These are phyloP conservation scores for Oryzias sinensis DNA, from an alignment of 2,797 vertebrate species.

Conservation along the genomic window DNA sequence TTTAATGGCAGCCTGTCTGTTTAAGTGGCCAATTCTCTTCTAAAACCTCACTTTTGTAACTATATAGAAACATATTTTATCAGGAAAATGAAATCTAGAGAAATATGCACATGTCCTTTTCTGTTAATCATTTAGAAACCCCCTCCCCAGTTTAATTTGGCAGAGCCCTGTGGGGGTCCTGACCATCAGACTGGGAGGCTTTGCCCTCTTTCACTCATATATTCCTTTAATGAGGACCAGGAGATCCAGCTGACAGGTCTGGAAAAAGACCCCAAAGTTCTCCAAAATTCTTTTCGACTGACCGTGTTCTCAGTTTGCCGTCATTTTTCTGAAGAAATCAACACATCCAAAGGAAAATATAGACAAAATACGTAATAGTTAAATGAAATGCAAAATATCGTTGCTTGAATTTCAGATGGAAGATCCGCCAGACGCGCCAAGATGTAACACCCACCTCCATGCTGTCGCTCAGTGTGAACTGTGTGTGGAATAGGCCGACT, in stretches of 20 bases:
- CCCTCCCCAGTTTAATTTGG: background rate
- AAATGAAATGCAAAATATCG: constrained; percentile 6
- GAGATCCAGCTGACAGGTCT: constrained; percentile 2
- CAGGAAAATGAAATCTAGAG: too few relatives aligned
- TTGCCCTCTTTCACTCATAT: constrained; percentile 7
- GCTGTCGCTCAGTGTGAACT: background rate
- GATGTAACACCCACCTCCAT: constrained; percentile 19
- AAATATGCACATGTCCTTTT: background rate
- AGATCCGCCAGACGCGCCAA: constrained; percentile 10
- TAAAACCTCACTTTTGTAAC: too few relatives aligned
- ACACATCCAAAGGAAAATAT: background rate
- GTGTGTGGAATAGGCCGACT: background rate
- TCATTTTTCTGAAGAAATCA: background rate
- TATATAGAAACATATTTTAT: too few relatives aligned
- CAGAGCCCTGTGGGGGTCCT: constrained; percentile 1
- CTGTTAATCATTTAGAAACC: constrained; percentile 7
- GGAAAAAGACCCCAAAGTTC: constrained; percentile 1
- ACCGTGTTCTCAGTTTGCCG: background rate
- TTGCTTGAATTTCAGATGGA: constrained; percentile 9
- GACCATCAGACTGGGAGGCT: constrained; percentile 5
- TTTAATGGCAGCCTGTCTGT: background rate
- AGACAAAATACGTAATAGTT: background rate
- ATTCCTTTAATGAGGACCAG: constrained; percentile 13
- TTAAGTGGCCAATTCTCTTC: background rate
- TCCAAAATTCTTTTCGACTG: background rate